A percentile compares a stretch with the other conserved stretches of the same genome.
Evolutionary conservation across 2,888 invertebrate genomes (phyloP).

Genomic region (Mamestra brassicae): DNA sequence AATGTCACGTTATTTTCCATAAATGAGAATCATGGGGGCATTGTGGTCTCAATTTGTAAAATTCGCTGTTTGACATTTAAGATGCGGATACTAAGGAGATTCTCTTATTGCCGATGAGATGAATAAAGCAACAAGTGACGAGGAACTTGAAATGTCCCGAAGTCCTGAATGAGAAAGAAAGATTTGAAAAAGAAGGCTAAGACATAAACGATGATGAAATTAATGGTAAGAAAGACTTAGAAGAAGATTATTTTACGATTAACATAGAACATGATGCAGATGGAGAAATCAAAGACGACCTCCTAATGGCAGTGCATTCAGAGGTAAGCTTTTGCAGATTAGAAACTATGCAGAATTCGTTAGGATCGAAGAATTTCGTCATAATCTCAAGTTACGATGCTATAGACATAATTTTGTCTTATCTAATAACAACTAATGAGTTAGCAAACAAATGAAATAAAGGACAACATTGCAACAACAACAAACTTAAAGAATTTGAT

Average conservation of each 20-base stretch:
- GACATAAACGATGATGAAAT: neutral
- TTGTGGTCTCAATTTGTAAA: conserved; percentile 21
- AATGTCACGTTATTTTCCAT: conserved; percentile 50
- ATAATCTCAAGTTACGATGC: neutral
- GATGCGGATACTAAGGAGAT: neutral
- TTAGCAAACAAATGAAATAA: conserved; percentile 16
- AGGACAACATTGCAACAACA: conserved; percentile 16
- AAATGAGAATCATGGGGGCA: conserved; percentile 38
- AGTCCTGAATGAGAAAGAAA: too few species aligned
- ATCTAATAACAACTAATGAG: neutral
- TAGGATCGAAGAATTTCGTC: neutral
- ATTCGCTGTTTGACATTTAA: neutral
- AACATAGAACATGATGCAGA: neutral
- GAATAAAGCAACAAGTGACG: neutral
- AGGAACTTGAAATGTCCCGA: neutral
- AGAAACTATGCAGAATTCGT: neutral
- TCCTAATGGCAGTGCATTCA: neutral
- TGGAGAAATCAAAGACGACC: neutral
- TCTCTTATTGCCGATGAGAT: neutral
- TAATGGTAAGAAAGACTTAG: too few species aligned
- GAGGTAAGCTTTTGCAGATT: neutral
- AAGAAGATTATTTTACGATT: neutral
- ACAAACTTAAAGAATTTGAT: conserved; percentile 20
- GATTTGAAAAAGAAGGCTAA: neutral
- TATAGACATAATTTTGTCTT: neutral